phyloP scores from a whole-genome alignment of 2,113 vertebrate genomes.

The Erpornis zantholeuca region DNA sequence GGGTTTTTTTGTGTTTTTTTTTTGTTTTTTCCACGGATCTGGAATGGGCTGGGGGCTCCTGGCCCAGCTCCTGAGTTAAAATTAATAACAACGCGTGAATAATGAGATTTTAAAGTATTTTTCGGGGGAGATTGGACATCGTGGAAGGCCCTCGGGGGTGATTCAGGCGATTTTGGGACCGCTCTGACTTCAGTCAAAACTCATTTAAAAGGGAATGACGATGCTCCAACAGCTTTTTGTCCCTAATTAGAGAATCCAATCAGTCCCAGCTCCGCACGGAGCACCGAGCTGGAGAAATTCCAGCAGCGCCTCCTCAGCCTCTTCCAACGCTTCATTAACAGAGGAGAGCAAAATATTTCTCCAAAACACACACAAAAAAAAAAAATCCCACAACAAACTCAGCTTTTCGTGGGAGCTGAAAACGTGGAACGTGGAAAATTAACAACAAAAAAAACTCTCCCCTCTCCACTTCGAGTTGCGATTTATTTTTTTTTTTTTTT shows the following conservation, averaged over 20 bases:
- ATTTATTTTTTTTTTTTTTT: no score
- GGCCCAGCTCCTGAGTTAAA: neutral
- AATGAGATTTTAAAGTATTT: neutral
- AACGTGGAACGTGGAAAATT: no score
- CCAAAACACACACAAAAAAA: neutral
- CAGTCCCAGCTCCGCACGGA: neutral
- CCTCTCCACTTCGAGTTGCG: no score
- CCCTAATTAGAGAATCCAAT: neutral
- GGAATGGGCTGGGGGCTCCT: neutral
- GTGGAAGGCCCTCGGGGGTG: accelerated
- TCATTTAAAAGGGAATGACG: neutral
- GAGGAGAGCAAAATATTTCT: neutral
- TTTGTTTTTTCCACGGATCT: no score
- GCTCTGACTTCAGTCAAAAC: neutral
- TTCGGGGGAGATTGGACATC: accelerated
- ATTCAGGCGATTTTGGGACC: neutral
- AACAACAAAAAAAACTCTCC: neutral
- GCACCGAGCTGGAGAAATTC: neutral
- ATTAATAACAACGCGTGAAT: accelerated
- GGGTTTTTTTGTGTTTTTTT: no score
- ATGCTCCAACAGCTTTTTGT: neutral
- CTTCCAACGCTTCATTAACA: neutral
- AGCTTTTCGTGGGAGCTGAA: neutral
- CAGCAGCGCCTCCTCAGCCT: neutral
- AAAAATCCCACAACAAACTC: neutral